phyloP scores from a whole-genome alignment of 2,888 invertebrate species.

The Periphyllus acericola region DNA sequence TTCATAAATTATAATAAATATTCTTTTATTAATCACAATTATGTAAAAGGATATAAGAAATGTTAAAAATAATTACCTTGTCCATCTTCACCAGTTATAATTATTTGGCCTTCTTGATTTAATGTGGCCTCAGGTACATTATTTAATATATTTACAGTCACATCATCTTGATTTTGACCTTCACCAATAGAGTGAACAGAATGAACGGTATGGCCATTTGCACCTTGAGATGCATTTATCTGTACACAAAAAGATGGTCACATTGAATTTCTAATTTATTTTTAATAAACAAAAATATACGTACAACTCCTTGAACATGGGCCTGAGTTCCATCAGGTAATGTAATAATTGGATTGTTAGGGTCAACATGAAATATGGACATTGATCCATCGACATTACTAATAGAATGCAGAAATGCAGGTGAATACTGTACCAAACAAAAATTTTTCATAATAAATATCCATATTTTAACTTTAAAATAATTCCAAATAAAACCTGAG shows the following conservation, averaged over 20 bases:
- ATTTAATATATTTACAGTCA: conserved; percentile 88
- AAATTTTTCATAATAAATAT: conserved; percentile 25
- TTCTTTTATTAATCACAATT: neutral
- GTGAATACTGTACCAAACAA: conserved; percentile 64
- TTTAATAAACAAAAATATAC: conserved; percentile 67
- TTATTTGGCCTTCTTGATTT: conserved; percentile 93
- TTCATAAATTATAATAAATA: neutral
- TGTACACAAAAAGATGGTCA: conserved; percentile 66
- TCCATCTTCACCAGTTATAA: conserved; percentile 93
- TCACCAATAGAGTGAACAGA: conserved; percentile 79
- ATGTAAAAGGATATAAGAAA: neutral
- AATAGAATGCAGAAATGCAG: conserved; percentile 93
- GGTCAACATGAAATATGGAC: conserved; percentile 94
- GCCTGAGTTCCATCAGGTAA: conserved; percentile 95
- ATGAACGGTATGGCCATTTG: conserved; percentile 67
- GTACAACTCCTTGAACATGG: conserved; percentile 85
- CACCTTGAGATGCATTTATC: conserved; percentile 70
- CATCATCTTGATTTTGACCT: conserved; percentile 70
- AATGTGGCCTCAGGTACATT: conserved; percentile 90
- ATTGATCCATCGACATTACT: conserved; percentile 97
- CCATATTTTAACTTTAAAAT: neutral
- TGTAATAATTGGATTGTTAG: conserved; percentile 92
- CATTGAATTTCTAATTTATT: neutral
- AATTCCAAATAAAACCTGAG: conserved; percentile 49
- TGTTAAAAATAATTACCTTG: conserved; percentile 74